Percentiles rank a stretch among this genome's conserved stretches.
Evolutionary conservation across 2,797 vertebrate species (phyloP).

Genomic region (Bufotes viridis): DNA sequence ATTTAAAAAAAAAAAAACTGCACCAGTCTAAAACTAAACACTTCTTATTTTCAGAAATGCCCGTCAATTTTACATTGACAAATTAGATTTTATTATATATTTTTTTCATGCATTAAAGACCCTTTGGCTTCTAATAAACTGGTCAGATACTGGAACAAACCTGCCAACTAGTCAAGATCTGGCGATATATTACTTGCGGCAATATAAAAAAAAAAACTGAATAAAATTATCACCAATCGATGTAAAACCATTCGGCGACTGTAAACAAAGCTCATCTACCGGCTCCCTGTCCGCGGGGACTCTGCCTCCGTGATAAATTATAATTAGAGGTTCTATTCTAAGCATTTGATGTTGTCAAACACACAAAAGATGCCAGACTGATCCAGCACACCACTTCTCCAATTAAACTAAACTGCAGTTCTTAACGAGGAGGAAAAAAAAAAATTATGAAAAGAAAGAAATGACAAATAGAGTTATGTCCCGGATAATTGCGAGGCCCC

Average conservation of each 20-base stretch:
- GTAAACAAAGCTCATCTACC: constrained; percentile 24
- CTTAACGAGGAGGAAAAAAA: not conserved
- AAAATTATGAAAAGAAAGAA: not conserved
- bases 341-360: not conserved
- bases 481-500: not conserved
- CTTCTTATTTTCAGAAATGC: not conserved
- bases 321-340: constrained; percentile 34
- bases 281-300: not conserved
- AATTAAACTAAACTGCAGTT: not conserved
- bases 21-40: no score
- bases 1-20: no score
- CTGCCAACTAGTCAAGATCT: not conserved
- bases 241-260: not conserved
- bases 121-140: no score
- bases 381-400: not conserved
- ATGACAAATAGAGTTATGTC: not conserved
- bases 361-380: not conserved
- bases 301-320: not conserved
- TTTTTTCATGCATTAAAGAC: no score
- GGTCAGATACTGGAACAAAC: no score
- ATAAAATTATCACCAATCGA: not conserved
- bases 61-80: no score
- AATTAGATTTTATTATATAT: no score
- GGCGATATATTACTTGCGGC: not conserved
- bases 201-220: not conserved